These are phyloP conservation scores for Galago senegalensis DNA, from an alignment of 2,797 vertebrate genomes.

Conservation along the genomic window DNA sequence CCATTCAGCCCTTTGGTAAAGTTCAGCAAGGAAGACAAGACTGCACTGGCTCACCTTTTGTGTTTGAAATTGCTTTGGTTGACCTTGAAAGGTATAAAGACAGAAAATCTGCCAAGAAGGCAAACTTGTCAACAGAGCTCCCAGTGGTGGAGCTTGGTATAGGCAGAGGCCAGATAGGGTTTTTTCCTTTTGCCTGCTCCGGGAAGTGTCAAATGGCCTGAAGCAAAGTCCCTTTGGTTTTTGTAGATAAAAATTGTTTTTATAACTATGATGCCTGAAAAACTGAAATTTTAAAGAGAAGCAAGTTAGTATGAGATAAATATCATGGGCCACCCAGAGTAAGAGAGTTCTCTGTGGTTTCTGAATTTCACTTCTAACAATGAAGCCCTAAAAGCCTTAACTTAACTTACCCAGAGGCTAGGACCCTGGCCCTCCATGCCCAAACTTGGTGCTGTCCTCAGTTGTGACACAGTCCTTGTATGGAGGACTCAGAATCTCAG, in stretches of 20 bases:
- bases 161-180: not conserved
- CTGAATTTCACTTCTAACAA: not conserved
- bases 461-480: not conserved
- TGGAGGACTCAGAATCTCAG: not conserved
- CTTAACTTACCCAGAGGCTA: not conserved
- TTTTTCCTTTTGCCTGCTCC: not conserved
- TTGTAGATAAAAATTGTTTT: not conserved
- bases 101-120: not conserved
- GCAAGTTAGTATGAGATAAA: not conserved
- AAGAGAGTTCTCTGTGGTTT: not conserved
- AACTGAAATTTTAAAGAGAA: not conserved
- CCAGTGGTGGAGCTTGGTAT: not conserved
- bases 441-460: not conserved
- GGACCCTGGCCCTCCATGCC: not conserved
- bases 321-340: not conserved
- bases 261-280: not conserved
- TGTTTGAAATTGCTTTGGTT: not conserved
- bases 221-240: not conserved
- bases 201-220: not conserved
- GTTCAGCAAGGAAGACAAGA: rapidly evolving
- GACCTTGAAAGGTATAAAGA: not conserved
- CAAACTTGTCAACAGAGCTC: not conserved
- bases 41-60: no score
- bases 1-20: not conserved
- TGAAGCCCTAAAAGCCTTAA: not conserved